Base-by-base conservation (phyloP, 1,140 invertebrate species). In the Batillaria attramentaria region DNA sequence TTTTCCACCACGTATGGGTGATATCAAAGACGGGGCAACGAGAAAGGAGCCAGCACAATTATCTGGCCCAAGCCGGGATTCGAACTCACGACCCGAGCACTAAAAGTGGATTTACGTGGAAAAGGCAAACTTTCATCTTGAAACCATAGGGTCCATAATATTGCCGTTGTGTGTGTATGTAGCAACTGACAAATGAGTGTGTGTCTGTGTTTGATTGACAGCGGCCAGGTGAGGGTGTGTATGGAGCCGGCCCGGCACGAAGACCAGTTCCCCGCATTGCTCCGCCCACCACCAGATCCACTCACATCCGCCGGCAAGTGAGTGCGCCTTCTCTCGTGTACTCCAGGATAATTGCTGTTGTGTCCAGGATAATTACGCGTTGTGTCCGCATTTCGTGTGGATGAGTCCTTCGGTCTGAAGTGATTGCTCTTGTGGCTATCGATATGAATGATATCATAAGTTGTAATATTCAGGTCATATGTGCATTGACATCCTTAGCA, bases 171-270 rank as follows among this genome's bases (percentile, higher is more conserved):
- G 18, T 54, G 1, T 3, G 1, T 20, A 54, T 54, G 50, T 1
- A 54, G 50, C 50, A n/a, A n/a, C 16, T 35, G 28, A 69, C 66
- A 8, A 3, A 69, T 35, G 33, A 10, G 28, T 42, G 3, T 37
- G 46, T 18, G 31, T 73, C 28, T 1, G 8, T 73, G 72, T 79
- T 76, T 31, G 43, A 43, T 60, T 77, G 79, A 1, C 77, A 90
- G 87, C 65, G 89, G 89, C 68, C 87, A 87, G 79, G 88, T 85
- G 13, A 87, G 87, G 76, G 80, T 88, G 2, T 81, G 83, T 10
- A 82, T 89, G 33, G 84, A 88, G 28, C 87, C 89, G 13, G 54
- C 68, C 1, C 79, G 76, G 37, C 89, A 90, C 65, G 70, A 79
- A n/a, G 46, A 77, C 16, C 88, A 89, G 75, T 90, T 82, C 60